Base-by-base conservation (phyloP, 2,113 vertebrate genomes). In the Garra rufa region DNA sequence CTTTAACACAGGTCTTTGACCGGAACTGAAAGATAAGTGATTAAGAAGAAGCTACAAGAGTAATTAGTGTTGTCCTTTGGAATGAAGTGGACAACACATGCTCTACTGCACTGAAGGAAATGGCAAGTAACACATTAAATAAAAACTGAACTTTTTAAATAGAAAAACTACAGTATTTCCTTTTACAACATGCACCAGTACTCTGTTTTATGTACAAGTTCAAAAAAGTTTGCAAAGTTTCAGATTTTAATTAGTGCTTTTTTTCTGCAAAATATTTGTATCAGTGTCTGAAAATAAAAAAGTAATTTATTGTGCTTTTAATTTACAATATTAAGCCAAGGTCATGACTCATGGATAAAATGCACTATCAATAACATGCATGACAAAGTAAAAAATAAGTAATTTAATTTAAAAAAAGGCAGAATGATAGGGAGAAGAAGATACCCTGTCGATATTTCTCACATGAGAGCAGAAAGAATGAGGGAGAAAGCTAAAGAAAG, bases 1-100 rank as follows among this genome's bases (percentile, higher is more conserved):
- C 73, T 76, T 76, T 76, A 76, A 52, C 26, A 30, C 24, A 52
- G 46, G 52, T 50, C 73, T 52, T 30, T 28, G 46, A 21, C 46
- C 73, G 1, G 28, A 52, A 30, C 24, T 10, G 14, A 34, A 52
- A 26, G 44, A 74, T 74, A 74, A 74, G 14, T 11, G 34, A 78
- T 59, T 61, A 55, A 34, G 74, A 55, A 34, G 74, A 55, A 38
- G 0, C 28, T 34, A 17, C 17, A 55, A 55, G 17, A 55, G 1
- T 41, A 43, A 77, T 59, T 38, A 24, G 50, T 77, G 10, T 11
- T 75, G 46, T 24, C 13, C 34, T 61, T 78, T 78, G 52, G 21
- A 78, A 41, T 38, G 6, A 59, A 78, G 24, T 24, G 11, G 19
- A 21, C 4, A 1, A 44, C 38, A 71, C 43, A 14, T 78, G 21